These are phyloP conservation scores for Carettochelys insculpta DNA, from an alignment of 2,113 vertebrate species.

Conservation along the genomic window DNA sequence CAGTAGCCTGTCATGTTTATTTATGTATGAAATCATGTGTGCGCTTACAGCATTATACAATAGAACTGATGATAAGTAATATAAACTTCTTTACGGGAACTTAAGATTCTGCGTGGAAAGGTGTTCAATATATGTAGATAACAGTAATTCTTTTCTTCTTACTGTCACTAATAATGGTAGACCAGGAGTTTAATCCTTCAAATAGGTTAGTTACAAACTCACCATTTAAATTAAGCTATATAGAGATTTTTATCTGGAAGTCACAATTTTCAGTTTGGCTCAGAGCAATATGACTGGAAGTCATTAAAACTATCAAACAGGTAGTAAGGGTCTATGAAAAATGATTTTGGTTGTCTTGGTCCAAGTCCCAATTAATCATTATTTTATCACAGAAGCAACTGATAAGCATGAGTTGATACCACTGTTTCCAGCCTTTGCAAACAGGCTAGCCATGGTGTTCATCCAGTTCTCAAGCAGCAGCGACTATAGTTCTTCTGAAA, in stretches of 20 bases:
- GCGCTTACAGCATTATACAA: background rate
- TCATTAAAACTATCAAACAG: background rate
- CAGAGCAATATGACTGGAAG: background rate
- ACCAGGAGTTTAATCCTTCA: conserved; percentile 23
- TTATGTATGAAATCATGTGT: background rate
- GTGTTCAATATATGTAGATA: background rate
- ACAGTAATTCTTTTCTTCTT: background rate
- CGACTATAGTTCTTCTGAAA: too few relatives aligned
- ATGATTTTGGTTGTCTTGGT: background rate
- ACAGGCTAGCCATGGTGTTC: too few relatives aligned
- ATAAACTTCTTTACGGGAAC: background rate
- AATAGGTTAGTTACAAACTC: conserved; percentile 20
- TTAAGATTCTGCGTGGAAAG: conserved; percentile 20
- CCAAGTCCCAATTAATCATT: background rate
- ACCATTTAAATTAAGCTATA: background rate
- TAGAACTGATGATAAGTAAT: conserved; percentile 58
- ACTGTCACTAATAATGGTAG: conserved; percentile 46
- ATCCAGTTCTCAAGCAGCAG: too few relatives aligned
- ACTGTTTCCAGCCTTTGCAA: background rate
- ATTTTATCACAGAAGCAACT: background rate
- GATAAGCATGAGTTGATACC: background rate
- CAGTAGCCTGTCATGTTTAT: background rate
- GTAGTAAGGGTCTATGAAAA: background rate
- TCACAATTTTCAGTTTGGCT: conserved; percentile 14
- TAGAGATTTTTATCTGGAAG: background rate